Evolutionary conservation across 2,797 vertebrate species (phyloP), one percentile per base, ranked within the genome.

Genomic region (Periophthalmus magnuspinnatus): DNA sequence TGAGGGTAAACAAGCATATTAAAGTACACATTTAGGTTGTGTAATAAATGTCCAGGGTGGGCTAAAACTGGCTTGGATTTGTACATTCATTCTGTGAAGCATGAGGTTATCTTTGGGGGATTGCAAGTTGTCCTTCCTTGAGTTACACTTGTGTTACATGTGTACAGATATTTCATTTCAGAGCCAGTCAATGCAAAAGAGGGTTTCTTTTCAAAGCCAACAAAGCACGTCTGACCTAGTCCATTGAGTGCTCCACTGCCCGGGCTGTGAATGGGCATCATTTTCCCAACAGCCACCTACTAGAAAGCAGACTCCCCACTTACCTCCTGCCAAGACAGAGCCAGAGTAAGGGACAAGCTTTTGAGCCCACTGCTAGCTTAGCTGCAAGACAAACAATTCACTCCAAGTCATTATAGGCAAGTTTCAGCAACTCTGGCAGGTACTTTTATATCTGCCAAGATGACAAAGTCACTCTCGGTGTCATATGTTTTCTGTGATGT

Each of bases 281-380:
- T 80, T 88, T 88, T 81, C 74, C 76, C 69, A 78, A 78, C 77
- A 82, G 86, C 79, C 86, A 86, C 62, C 74, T 70, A 85, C 82
- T 75, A 87, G 78, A 87, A 86, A 88, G 84, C 78, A 73, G 84
- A 81, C 83, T 71, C 75, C 82, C 82, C 72, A 76, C 75, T 76
- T 72, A 83, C 76, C 70, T 72, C 71, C 59, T 86, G 84, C 86
- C 86, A 88, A 84, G 75, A 69, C 56, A 82, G 76, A 64, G 81
- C 75, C 73, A 75, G 77, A 87, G 75, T 78, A 64, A 73, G 81
- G 79, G 77, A 88, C 83, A 86, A 81, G 75, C 79, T 82, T 86
- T 85, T 87, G 82, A 67, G 76, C 70, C 77, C 67, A 47, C 68
- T 68, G 1, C 66, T 36, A 55, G 67, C 70, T 0, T 2, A 47